Evolutionary conservation across 2,113 vertebrate genomes (phyloP).

Genomic region (Ranitomeya variabilis): DNA sequence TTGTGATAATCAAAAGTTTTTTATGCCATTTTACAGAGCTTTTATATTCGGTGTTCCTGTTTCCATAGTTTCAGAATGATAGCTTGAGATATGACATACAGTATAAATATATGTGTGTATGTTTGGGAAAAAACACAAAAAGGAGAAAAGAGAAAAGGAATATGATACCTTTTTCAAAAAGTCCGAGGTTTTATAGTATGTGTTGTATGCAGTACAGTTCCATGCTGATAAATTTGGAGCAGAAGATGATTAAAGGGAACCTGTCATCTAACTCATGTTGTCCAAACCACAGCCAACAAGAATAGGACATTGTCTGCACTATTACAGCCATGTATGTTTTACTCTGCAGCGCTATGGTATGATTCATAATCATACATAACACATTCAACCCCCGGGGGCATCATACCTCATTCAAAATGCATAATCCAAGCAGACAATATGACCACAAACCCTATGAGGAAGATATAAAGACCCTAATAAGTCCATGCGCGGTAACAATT

Average conservation of each 20-base stretch:
- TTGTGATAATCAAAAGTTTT: neutral
- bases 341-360: no score
- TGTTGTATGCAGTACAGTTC: neutral
- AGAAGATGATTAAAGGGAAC: neutral
- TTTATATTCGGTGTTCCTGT: slow-evolving; percentile 9
- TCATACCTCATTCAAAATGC: no score
- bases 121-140: neutral
- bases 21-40: neutral
- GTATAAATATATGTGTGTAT: neutral
- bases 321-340: no score
- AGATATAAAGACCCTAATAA: no score
- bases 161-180: neutral
- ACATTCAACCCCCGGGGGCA: no score
- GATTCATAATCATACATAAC: no score
- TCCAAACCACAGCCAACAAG: no score
- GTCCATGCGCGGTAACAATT: no score
- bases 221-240: neutral
- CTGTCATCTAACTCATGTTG: neutral
- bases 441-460: no score
- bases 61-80: slow-evolving; percentile 31
- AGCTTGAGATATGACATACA: neutral
- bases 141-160: neutral
- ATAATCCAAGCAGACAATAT: no score
- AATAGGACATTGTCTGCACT: no score
- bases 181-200: neutral